phyloP scores from a whole-genome alignment of 2,113 vertebrate species.

The Nycticryphes semicollaris region DNA sequence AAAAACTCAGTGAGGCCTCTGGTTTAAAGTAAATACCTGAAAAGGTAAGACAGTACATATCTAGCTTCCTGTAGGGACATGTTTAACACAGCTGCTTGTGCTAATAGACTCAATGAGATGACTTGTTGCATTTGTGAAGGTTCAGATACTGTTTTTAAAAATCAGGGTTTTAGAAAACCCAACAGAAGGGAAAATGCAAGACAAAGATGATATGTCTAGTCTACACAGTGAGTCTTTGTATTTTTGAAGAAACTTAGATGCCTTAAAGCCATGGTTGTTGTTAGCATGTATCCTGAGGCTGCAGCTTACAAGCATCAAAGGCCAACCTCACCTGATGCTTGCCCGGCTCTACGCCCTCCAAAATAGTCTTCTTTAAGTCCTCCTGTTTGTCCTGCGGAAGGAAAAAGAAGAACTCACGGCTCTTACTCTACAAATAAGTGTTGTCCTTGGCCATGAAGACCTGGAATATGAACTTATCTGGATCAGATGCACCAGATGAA shows the following conservation, averaged over 20 bases:
- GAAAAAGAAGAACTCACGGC: conserved; percentile 73
- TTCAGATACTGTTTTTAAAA: not conserved
- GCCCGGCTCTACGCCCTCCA: conserved; percentile 70
- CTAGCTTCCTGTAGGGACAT: not conserved
- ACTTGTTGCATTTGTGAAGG: not conserved
- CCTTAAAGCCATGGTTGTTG: conserved; percentile 29
- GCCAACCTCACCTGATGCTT: conserved; percentile 68
- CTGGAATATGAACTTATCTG: conserved; percentile 24
- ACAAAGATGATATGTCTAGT: not conserved
- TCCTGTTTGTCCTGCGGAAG: conserved; percentile 72
- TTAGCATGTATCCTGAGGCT: conserved; percentile 41
- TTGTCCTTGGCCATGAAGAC: conserved; percentile 67
- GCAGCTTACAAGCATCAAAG: conserved; percentile 72
- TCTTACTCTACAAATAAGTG: conserved; percentile 55
- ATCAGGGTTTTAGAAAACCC: not conserved
- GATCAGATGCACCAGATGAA: conserved; percentile 16
- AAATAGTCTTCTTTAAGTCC: conserved; percentile 64
- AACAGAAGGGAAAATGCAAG: not conserved
- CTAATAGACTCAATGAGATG: not conserved
- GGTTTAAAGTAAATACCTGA: not conserved
- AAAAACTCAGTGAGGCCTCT: not conserved
- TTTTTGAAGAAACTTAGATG: conserved; percentile 26
- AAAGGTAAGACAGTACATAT: not conserved
- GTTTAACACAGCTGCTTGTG: not conserved
- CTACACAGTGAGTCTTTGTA: not conserved